Evolutionary conservation across 2,888 invertebrate species (phyloP).

Genomic region (Drosophila hamatofila): DNA sequence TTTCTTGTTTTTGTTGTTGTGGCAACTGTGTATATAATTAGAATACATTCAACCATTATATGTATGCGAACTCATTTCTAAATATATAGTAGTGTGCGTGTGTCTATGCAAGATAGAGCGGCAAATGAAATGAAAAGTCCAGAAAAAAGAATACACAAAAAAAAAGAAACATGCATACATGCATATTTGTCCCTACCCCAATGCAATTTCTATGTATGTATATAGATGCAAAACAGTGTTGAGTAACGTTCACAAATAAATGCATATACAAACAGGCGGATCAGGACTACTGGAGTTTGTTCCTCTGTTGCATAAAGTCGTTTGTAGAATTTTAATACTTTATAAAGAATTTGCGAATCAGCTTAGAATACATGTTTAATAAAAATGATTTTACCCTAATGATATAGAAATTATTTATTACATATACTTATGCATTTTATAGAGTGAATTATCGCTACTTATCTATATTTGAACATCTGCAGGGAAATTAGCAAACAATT

Average conservation of each 20-base stretch:
- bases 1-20: constrained; percentile 45
- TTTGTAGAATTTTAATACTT: too few relatives aligned
- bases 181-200: background rate
- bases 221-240: background rate
- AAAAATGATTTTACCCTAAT: too few relatives aligned
- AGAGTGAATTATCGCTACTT: too few relatives aligned
- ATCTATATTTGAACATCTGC: background rate
- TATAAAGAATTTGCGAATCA: too few relatives aligned
- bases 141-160: background rate
- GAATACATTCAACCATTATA: constrained; percentile 26
- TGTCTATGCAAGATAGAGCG: background rate
- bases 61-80: constrained; percentile 49
- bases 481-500: constrained; percentile 7
- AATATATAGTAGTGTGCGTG: constrained; percentile 8
- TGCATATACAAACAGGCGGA: background rate
- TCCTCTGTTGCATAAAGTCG: background rate
- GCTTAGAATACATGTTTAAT: too few relatives aligned
- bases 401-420: too few relatives aligned
- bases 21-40: constrained; percentile 38
- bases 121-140: background rate
- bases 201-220: background rate
- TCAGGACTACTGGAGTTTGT: background rate
- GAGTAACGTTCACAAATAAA: background rate
- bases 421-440: too few relatives aligned
- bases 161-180: background rate